Base-by-base conservation (phyloP, 2,888 invertebrate genomes). In the Ophion ventricosus region DNA sequence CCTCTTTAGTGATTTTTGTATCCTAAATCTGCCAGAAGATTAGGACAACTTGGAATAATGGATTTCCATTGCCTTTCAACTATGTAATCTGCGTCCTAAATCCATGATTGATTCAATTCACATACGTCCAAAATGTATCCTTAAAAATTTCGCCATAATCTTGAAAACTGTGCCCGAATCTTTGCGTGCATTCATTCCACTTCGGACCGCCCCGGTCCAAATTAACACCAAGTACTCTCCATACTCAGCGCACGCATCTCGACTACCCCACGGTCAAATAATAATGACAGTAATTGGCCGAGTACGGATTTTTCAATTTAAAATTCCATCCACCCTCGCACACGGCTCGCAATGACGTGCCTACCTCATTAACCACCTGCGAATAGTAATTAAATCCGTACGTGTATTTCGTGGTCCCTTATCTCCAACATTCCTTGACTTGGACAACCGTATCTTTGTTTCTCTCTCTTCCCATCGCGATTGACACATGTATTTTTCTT, bases 351-450 rank as follows among this genome's bases (percentile, higher is more conserved):
- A 25, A 59, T 67, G 49, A 20, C 5, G 26, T 14, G 20, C 29
- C 40, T 25, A 54, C 25, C 73, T 61, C 73, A 73, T 78, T 73
- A 73, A 73, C 61, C 67, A 73, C 73, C 73, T 67, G 77, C 26
- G 77, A 78, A 78, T 69, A 78, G 78, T 73, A 78, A 82, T 82
- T 77, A 78, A 82, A 43, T 77, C 54, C 49, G 40, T 20, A 43
- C 59, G 25, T 63, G 23, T 66, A 43, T 43, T 35, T 61, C 7
- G 40, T n/a, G n/a, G 49, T 70, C 35, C 69, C 25, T 63, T 54
- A 40, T 76, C 40, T 35, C 43, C 35, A 20, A 54, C 56, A 40
- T 66, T 43, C 23, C 61, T 11, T 54, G 11, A 64, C 35, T 35
- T 11, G 23, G 20, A 14, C 54, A 63, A 78, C 64, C 10, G 54